phyloP scores from a whole-genome alignment of 2,113 vertebrate genomes.

The Anas platyrhynchos region DNA sequence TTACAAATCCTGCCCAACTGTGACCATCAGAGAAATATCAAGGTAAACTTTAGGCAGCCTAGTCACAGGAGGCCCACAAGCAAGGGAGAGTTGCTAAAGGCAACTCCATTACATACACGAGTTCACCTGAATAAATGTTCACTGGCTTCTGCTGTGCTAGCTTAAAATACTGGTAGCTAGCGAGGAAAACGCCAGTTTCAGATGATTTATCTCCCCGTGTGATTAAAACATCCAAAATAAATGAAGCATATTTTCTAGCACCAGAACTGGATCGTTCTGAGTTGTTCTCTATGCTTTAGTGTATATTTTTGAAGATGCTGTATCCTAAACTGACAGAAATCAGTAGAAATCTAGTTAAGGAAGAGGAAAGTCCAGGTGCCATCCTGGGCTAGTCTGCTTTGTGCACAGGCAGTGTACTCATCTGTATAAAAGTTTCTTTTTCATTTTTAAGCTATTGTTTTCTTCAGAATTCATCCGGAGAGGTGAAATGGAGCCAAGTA shows the following conservation, averaged over 20 bases:
- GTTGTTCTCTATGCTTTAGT: neutral
- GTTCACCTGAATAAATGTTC: conserved; percentile 56
- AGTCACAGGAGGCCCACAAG: conserved; percentile 22
- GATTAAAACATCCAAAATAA: conserved; percentile 39
- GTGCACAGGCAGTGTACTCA: neutral
- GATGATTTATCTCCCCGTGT: neutral
- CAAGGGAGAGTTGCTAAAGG: conserved; percentile 6
- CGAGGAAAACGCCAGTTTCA: neutral
- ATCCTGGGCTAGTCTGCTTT: neutral
- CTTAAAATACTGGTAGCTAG: conserved; percentile 23
- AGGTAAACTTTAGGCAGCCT: neutral
- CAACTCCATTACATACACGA: conserved; percentile 59
- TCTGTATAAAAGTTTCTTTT: neutral
- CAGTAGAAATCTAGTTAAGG: neutral
- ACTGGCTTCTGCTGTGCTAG: conserved; percentile 33
- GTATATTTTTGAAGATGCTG: neutral
- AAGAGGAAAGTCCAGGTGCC: neutral
- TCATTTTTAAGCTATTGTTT: neutral
- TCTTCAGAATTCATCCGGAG: neutral
- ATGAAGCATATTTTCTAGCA: neutral
- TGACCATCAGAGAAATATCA: conserved; percentile 25
- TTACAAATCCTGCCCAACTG: conserved; percentile 10
- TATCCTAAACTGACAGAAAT: neutral
- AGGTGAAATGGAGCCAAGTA: neutral
- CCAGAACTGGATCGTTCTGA: neutral